Evolutionary conservation across 2,797 vertebrate genomes (phyloP).

Genomic region (Lophura swinhoii): DNA sequence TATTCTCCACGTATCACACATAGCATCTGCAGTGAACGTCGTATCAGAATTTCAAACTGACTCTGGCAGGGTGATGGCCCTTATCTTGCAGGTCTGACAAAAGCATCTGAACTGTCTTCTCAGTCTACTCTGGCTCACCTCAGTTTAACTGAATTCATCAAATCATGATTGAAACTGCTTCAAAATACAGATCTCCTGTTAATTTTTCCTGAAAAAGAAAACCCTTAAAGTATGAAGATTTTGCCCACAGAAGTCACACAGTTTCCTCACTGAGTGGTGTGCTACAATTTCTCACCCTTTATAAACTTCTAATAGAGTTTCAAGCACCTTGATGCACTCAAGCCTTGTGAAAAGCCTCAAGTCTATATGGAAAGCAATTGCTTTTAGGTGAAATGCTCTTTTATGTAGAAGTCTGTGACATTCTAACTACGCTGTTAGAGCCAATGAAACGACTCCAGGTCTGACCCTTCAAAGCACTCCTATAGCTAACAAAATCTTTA

Average conservation of each 20-base stretch:
- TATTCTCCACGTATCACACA: not conserved
- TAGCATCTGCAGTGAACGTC: not conserved
- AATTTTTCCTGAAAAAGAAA: not conserved
- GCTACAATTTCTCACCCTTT: not conserved
- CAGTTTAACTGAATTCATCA: not conserved
- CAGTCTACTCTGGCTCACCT: not conserved
- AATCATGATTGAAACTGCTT: not conserved
- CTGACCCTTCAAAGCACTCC: slow-evolving; percentile 3
- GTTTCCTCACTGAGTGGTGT: not conserved
- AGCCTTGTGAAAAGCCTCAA: not conserved
- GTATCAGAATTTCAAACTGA: not conserved
- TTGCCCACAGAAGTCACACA: not conserved
- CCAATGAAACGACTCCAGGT: not conserved
- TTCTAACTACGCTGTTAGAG: not conserved
- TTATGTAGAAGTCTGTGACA: not conserved
- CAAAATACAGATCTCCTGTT: not conserved
- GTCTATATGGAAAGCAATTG: not conserved
- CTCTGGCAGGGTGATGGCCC: not conserved
- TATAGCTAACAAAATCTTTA: not conserved
- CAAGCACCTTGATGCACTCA: not conserved
- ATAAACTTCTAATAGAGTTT: not conserved
- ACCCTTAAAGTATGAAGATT: not conserved
- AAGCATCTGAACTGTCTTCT: not conserved
- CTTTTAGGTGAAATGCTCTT: slow-evolving; percentile 11
- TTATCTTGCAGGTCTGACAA: not conserved